Base-by-base conservation (phyloP, 1,140 invertebrate genomes). In the Scaptodrosophila lebanonensis region DNA sequence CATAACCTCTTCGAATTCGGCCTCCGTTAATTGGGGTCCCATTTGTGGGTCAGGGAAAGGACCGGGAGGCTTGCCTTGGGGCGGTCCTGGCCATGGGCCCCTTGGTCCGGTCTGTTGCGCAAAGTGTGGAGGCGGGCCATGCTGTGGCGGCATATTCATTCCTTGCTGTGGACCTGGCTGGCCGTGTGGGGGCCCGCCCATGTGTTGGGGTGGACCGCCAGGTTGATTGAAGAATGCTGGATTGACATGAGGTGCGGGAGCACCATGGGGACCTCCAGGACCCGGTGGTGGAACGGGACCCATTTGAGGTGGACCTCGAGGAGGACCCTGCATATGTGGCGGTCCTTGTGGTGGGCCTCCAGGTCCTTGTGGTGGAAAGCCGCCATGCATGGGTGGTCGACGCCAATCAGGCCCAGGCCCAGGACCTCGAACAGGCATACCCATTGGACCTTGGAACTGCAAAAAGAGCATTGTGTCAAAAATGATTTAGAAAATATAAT, bases 1-100 rank as follows among this genome's bases (percentile, higher is more conserved):
- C 95, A 99, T 98, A 29, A 99, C 97, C 88, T 99, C 98, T 88
- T 99, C 97, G 88, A 99, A 99, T 89, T 99, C 98, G 61, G 93
- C 93, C 87, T 99, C 97, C 58, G 92, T 93, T 15, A 98, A 90
- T 22, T 91, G 91, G 0, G 93, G 91, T 0, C 90, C 90, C 76
- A 91, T 90, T 54, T 88, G 63, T 33, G 88, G 73, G 40, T 84
- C 75, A 3, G 83, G 66, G 44, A 84, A 85, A 0, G 89, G 89
- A 51, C 90, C 90, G 18, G 90, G 89, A 53, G 92, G 91, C 52
- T 89, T 86, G 29, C 67, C 60, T 52, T 85, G 62, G 7, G 73
- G 83, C 11, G 84, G 83, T 18, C 67, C 68, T n/a, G 83, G 69
- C 77, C 83, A 85, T 3, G 85, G 85, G 52, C 84, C 84, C 1